phyloP scores from a whole-genome alignment of 2,113 vertebrate species.

The Dicentrarchus labrax region DNA sequence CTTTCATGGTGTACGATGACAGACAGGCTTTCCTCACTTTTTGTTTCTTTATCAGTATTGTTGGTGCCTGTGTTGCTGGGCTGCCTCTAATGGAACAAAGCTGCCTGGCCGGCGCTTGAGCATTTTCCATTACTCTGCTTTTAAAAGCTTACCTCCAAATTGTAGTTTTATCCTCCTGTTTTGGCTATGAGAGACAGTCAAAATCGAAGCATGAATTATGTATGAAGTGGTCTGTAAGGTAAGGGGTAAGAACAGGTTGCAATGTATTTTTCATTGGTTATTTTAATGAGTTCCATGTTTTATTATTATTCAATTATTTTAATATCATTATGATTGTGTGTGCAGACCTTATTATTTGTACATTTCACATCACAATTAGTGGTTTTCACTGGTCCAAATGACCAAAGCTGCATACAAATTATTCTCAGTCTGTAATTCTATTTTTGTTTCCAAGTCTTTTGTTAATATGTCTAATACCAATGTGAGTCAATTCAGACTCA shows the following conservation, averaged over 20 bases:
- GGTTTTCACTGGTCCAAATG: background rate
- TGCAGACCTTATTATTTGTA: background rate
- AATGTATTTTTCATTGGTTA: background rate
- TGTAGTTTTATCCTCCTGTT: background rate
- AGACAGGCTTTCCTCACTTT: slow-evolving; percentile 8
- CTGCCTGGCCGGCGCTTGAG: background rate
- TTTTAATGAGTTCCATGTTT: background rate
- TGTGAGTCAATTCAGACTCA: background rate
- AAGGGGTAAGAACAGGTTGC: background rate
- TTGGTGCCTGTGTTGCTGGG: background rate
- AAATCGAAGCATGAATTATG: too few species aligned
- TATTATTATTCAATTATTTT: too few species aligned
- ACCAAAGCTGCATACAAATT: background rate
- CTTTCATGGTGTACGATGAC: background rate
- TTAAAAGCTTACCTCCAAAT: slow-evolving; percentile 20
- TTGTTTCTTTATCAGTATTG: background rate
- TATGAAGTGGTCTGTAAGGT: background rate
- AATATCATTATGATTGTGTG: background rate
- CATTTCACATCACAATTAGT: background rate
- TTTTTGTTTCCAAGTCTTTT: too few species aligned
- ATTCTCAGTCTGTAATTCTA: background rate
- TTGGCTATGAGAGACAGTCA: background rate
- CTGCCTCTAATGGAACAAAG: slow-evolving; percentile 34
- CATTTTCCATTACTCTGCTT: slow-evolving; percentile 22
- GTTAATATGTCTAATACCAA: background rate